Percentiles rank a stretch among this genome's conserved stretches.
Conservation (phyloP, 2,113 vertebrate genomes). For the Chiloscyllium plagiosum region DNA sequence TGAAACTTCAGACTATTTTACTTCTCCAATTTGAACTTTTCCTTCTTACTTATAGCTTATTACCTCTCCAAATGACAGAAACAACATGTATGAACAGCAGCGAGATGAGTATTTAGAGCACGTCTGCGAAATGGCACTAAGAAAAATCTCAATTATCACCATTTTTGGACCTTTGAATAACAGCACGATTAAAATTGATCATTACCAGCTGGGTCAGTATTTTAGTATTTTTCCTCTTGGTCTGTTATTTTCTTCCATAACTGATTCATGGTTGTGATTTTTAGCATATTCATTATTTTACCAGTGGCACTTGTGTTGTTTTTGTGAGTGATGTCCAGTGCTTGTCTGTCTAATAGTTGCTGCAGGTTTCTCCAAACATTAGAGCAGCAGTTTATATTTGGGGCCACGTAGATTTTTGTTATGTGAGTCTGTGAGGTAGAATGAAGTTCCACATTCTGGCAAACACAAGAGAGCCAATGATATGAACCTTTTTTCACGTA, state of each 20-base stretch:
- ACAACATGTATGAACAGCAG: conserved; percentile 87
- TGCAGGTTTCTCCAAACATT: neutral
- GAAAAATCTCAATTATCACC: conserved; percentile 88
- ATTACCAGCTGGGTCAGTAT: conserved; percentile 89
- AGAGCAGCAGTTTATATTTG: neutral
- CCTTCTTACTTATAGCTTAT: conserved; percentile 66
- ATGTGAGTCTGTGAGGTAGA: neutral
- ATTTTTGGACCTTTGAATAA: conserved; percentile 85
- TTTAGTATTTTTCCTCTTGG: neutral
- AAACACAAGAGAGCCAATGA: neutral
- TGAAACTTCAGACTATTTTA: neutral
- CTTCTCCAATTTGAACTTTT: neutral
- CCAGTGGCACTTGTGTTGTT: neutral
- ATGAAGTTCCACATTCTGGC: neutral
- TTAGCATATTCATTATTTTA: neutral
- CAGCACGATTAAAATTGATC: conserved; percentile 97
- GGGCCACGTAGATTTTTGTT: neutral
- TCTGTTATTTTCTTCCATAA: neutral
- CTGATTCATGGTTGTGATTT: neutral
- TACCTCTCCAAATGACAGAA: conserved; percentile 75
- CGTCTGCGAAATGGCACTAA: conserved; percentile 97
- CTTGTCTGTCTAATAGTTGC: neutral
- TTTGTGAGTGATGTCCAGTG: neutral
- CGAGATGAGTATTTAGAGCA: conserved; percentile 90
- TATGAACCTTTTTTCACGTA: neutral